phyloP scores from a whole-genome alignment of 2,888 invertebrate species.

The Meganola albula region DNA sequence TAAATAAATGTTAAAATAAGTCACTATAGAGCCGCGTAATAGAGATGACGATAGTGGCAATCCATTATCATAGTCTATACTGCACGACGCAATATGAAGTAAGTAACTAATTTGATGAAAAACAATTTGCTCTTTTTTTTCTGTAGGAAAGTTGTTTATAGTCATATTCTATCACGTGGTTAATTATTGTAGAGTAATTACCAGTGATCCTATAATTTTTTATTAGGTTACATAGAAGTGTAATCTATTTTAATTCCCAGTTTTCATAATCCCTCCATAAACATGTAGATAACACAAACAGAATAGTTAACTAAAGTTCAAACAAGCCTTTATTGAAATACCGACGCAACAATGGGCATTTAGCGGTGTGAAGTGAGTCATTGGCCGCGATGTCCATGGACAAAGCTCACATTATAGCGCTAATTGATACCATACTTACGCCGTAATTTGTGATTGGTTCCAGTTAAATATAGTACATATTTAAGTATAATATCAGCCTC shows the following conservation, averaged over 20 bases:
- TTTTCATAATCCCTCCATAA: neutral
- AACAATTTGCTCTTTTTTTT: too few species aligned
- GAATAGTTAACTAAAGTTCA: slow-evolving; percentile 3
- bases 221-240: neutral
- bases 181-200: too few species aligned
- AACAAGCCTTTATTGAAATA: slow-evolving; percentile 16
- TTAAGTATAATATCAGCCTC: slow-evolving; percentile 26
- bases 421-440: slow-evolving; percentile 29
- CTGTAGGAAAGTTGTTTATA: too few species aligned
- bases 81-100: too few species aligned
- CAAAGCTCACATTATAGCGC: slow-evolving; percentile 29
- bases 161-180: too few species aligned
- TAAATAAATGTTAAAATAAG: too few species aligned
- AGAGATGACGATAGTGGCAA: too few species aligned
- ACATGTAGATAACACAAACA: neutral
- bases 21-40: too few species aligned
- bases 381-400: slow-evolving; percentile 30
- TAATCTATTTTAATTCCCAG: slow-evolving; percentile 4
- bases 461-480: slow-evolving; percentile 29
- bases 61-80: too few species aligned
- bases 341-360: slow-evolving; percentile 24
- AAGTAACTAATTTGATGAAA: too few species aligned
- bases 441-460: slow-evolving; percentile 30
- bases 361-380: slow-evolving; percentile 29
- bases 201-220: slow-evolving; percentile 3